Base-by-base conservation (phyloP, 2,888 invertebrate genomes). In the Brenthis ino region DNA sequence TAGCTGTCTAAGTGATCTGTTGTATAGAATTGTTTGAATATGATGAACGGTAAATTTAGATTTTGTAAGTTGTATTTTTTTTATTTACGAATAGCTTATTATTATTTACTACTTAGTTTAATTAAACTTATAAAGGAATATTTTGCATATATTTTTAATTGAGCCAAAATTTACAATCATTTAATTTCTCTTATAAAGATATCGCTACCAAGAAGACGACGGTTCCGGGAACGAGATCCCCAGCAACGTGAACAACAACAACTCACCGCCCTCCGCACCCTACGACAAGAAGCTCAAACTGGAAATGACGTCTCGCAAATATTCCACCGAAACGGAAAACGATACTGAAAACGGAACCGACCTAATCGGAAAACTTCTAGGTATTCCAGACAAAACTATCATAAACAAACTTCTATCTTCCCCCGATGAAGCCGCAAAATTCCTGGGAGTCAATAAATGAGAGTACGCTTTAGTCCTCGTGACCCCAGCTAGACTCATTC, bases 331-430 rank as follows among this genome's bases (percentile, higher is more conserved):
- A 75, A 78, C 85, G 2, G 89, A 94, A 74, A 92, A 93, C 80
- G 85, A 93, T 73, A 92, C 93, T 0, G 95, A 94, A 80, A 94
- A 94, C 57, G 93, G 94, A 64, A 94, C 95, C 71, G 97, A 98
- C 84, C 94, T 98, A 68, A 97, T 98, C 77, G 97, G 98, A 12
- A 98, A 98, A 86, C 93, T 98, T 1, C 91, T 98, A 20, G 98
- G 98, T 0, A 97, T 98, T 71, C 95, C 96, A 55, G 98, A 97
- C 85, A 95, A 96, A 76, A 96, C 96, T 16, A 95, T 97, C 71
- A 96, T 98, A 66, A 98, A 98, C 81, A 96, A 96, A 86, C 94
- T 97, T 74, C 94, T 98, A 48, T 94, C 96, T 3, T 96, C 97
- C 2, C 95, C 96, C 0, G 95, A 97, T 47, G 97, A 97, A 83